Evolutionary conservation across 2,888 invertebrate species (phyloP).

Genomic region (Oasisia sp.): DNA sequence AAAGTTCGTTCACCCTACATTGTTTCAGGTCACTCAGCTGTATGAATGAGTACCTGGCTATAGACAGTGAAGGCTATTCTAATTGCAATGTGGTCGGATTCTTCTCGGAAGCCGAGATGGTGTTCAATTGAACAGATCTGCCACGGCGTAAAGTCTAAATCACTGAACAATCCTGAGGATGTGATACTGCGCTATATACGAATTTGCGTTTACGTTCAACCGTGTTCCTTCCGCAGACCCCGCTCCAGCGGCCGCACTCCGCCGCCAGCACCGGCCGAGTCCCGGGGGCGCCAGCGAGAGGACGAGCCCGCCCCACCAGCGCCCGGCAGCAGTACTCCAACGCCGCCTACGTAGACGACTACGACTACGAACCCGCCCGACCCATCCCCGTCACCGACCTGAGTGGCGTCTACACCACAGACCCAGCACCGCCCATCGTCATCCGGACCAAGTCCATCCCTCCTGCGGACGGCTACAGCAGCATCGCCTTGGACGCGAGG

Average conservation of each 20-base stretch:
- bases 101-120: too few species aligned
- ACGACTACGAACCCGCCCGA: neutral
- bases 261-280: neutral
- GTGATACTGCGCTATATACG: too few species aligned
- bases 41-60: too few species aligned
- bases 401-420: neutral
- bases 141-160: too few species aligned
- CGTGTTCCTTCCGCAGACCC: neutral
- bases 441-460: neutral
- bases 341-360: neutral
- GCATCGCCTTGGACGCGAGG: neutral
- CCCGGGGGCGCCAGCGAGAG: neutral
- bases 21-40: too few species aligned
- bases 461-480: neutral
- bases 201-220: neutral
- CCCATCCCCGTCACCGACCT: neutral
- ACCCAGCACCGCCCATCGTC: neutral
- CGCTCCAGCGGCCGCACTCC: slow-evolving; percentile 3
- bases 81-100: too few species aligned
- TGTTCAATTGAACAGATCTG: too few species aligned
- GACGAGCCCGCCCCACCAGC: neutral
- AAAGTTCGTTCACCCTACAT: too few species aligned
- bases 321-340: neutral
- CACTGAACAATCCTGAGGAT: too few species aligned
- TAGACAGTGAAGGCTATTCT: too few species aligned